These are phyloP conservation scores for Cnemophilus loriae DNA, from an alignment of 2,113 vertebrate genomes.

Conservation along the genomic window DNA sequence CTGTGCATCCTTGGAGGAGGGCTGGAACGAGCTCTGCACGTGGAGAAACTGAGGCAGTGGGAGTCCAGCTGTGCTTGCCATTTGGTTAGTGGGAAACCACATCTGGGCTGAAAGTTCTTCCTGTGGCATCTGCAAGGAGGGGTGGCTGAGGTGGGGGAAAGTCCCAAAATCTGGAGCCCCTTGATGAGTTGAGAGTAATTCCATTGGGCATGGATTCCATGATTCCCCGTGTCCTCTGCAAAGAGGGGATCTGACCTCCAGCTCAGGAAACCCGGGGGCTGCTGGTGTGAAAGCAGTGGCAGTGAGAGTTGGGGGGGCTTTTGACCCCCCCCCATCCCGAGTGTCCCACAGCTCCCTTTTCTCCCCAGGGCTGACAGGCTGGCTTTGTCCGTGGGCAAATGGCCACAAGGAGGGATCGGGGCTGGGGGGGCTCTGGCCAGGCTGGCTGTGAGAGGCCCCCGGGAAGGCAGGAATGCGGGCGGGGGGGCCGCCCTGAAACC, in stretches of 20 bases:
- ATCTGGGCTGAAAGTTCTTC: background rate
- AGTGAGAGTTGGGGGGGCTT: accelerated
- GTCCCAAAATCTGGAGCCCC: background rate
- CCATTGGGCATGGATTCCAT: background rate
- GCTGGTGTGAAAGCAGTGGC: background rate
- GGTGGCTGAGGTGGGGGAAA: accelerated
- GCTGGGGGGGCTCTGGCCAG: background rate
- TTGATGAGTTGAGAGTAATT: accelerated
- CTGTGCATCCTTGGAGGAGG: background rate
- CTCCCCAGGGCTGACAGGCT: background rate
- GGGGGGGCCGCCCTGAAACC: background rate
- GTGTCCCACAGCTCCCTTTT: background rate
- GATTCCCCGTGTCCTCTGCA: background rate
- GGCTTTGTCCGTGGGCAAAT: background rate
- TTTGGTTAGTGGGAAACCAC: background rate
- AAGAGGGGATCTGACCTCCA: background rate
- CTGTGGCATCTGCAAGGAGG: background rate
- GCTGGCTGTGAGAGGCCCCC: background rate
- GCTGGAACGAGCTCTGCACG: background rate
- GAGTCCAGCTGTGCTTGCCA: background rate
- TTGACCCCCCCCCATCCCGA: accelerated
- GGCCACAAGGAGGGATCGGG: background rate
- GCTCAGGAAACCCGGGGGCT: background rate
- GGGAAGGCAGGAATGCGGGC: constrained; percentile 11
- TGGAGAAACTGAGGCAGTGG: background rate